Evolutionary conservation across 2,888 invertebrate genomes (phyloP).

Genomic region (Tetragnatha montana): DNA sequence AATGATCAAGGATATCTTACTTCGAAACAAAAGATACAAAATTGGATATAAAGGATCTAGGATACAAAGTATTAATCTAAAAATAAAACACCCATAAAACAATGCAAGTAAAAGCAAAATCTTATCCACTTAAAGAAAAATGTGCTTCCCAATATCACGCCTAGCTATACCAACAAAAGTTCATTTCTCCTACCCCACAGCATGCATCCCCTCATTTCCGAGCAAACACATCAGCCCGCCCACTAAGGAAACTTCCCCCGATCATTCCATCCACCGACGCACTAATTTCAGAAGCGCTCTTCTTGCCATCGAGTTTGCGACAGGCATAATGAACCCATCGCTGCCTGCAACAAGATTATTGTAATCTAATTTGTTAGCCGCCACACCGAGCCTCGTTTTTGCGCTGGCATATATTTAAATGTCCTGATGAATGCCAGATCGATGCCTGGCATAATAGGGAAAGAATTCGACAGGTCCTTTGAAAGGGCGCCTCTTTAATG

Average conservation of each 20-base stretch:
- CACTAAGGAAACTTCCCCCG: not conserved
- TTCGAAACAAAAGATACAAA: too few relatives aligned
- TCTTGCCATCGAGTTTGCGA: not conserved
- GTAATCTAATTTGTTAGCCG: constrained; percentile 18
- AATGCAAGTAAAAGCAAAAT: too few relatives aligned
- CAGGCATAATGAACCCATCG: not conserved
- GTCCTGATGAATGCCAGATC: not conserved
- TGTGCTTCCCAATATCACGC: too few relatives aligned
- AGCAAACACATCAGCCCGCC: not conserved
- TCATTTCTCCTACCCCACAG: too few relatives aligned
- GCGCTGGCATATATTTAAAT: not conserved
- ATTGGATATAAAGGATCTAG: too few relatives aligned
- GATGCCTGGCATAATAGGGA: not conserved
- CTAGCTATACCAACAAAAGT: too few relatives aligned
- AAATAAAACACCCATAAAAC: too few relatives aligned
- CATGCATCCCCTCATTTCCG: not conserved
- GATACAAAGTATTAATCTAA: too few relatives aligned
- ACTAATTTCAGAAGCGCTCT: not conserved
- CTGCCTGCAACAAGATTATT: not conserved
- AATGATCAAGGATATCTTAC: too few relatives aligned
- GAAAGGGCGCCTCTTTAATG: not conserved
- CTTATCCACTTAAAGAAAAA: too few relatives aligned
- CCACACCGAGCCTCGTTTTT: not conserved
- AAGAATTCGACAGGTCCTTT: not conserved
- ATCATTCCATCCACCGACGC: not conserved